These are phyloP conservation scores for Diprion similis DNA, from an alignment of 1,140 invertebrate species.

Conservation along the genomic window DNA sequence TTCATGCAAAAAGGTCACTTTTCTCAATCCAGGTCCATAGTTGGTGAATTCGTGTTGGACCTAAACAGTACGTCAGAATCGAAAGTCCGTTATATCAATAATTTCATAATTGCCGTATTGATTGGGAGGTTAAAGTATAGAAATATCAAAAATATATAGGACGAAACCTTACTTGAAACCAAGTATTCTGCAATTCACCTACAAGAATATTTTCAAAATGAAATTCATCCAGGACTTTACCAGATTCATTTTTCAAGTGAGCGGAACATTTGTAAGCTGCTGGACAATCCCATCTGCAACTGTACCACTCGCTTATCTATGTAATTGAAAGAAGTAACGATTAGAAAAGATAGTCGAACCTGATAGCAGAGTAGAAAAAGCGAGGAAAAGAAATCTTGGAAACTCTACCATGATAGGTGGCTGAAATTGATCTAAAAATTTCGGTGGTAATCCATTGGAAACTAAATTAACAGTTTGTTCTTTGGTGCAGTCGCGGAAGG, in stretches of 20 bases:
- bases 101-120: no score
- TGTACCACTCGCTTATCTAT: slow-evolving; percentile 54
- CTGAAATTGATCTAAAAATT: slow-evolving; percentile 51
- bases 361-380: not conserved
- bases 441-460: slow-evolving; percentile 44
- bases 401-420: slow-evolving; percentile 50
- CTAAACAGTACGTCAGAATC: slow-evolving; percentile 30
- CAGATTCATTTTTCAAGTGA: slow-evolving; percentile 30
- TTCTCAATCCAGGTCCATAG: slow-evolving; percentile 48
- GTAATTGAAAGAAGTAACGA: not conserved
- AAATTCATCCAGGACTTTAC: slow-evolving; percentile 34
- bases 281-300: slow-evolving; percentile 51
- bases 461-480: slow-evolving; percentile 52
- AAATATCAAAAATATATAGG: no score
- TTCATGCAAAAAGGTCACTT: slow-evolving; percentile 45
- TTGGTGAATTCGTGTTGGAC: slow-evolving; percentile 46
- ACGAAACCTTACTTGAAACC: slow-evolving; percentile 42
- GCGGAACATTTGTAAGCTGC: slow-evolving; percentile 40
- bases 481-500: slow-evolving; percentile 50
- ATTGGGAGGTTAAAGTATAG: no score
- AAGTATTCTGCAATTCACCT: slow-evolving; percentile 47
- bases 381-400: not conserved
- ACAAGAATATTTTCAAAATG: slow-evolving; percentile 32
- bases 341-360: not conserved
- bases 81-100: no score